Conservation (phyloP, 2,888 invertebrate genomes). For the Ophion ellenae region DNA sequence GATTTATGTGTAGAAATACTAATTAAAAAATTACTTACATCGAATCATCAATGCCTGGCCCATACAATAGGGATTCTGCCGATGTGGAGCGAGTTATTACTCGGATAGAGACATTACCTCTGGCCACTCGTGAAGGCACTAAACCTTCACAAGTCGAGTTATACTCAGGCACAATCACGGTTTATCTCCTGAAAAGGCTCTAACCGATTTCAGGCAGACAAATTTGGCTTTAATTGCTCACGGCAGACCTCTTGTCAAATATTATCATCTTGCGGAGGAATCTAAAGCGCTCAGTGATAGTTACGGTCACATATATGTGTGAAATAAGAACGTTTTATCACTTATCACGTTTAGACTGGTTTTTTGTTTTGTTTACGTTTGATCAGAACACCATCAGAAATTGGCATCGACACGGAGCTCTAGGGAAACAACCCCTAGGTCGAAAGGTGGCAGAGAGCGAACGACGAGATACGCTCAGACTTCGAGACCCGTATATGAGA, state of each 20-base stretch:
- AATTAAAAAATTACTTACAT: too few species aligned
- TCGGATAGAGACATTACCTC: background rate
- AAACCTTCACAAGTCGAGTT: conserved; percentile 1
- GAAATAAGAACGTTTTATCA: background rate
- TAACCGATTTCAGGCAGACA: background rate
- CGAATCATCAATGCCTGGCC: too few species aligned
- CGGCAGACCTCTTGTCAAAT: background rate
- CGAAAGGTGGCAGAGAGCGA: background rate
- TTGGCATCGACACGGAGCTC: background rate
- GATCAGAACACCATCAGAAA: background rate
- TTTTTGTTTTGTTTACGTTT: background rate
- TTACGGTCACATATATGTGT: background rate
- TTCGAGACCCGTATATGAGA: background rate
- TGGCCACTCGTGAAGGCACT: conserved; percentile 2
- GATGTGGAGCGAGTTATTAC: background rate
- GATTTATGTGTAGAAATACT: too few species aligned
- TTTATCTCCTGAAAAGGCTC: conserved; percentile 3
- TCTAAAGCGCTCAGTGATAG: background rate
- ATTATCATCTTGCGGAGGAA: background rate
- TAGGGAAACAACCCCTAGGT: background rate
- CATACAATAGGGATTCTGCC: too few species aligned
- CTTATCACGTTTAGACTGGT: too few species aligned
- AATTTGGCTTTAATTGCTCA: background rate
- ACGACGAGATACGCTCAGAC: background rate
- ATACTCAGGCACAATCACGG: background rate